Conservation (phyloP, 92 coral and sea anemone genomes). For the Phenganax marumi region DNA sequence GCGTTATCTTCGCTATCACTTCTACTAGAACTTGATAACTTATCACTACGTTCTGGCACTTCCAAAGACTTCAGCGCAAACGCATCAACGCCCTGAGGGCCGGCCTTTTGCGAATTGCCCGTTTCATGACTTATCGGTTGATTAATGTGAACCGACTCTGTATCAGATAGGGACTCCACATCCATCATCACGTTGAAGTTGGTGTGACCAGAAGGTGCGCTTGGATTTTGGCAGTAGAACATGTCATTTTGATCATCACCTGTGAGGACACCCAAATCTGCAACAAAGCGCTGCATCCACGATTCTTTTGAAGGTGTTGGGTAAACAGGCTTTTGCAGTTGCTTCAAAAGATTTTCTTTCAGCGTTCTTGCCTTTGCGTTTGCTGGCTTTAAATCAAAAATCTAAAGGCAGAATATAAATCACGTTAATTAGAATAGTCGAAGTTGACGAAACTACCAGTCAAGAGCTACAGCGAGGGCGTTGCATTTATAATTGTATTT, state of each 20-base stretch:
- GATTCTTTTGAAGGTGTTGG: conserved; percentile 36
- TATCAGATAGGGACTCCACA: conserved; percentile 15
- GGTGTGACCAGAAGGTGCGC: not conserved
- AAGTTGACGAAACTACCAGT: too few relatives aligned
- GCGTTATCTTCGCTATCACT: not conserved
- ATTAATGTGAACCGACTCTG: not conserved
- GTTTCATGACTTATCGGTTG: not conserved
- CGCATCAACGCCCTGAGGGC: not conserved
- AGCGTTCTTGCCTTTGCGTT: conserved; percentile 13
- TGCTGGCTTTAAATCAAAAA: conserved; percentile 6
- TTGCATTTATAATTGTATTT: too few relatives aligned
- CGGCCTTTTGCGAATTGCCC: not conserved
- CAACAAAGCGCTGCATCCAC: conserved; percentile 36
- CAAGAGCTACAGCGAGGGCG: too few relatives aligned
- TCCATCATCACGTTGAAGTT: not conserved
- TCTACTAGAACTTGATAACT: not conserved
- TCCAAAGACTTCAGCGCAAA: not conserved
- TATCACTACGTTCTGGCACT: conserved; percentile 14
- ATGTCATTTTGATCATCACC: conserved; percentile 38
- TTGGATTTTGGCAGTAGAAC: conserved; percentile 36
- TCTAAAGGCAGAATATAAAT: conserved; percentile 3
- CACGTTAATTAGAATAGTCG: not conserved
- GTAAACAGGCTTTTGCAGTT: conserved; percentile 5
- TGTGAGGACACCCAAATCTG: conserved; percentile 31
- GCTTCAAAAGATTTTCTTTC: conserved; percentile 18